Evolutionary conservation across 1,140 invertebrate genomes (phyloP).

Genomic region (Brachionus koreanus): DNA sequence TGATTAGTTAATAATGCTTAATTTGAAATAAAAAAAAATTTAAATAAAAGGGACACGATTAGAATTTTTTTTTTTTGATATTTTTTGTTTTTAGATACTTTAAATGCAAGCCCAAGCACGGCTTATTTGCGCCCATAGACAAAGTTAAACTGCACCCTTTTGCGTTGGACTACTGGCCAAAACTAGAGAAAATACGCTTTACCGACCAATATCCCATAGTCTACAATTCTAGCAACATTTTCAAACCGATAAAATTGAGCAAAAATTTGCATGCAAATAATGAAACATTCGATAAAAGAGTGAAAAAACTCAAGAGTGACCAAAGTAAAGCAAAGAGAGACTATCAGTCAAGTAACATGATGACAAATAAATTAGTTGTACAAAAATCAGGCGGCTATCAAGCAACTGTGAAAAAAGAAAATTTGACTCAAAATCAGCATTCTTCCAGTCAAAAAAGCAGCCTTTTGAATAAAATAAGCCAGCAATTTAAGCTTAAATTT

Average conservation of each 20-base stretch:
- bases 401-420: background rate
- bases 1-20: slow-evolving; percentile 29
- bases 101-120: slow-evolving; percentile 51
- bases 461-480: background rate
- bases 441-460: background rate
- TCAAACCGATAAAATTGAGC: background rate
- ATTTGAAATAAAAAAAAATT: background rate
- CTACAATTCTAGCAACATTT: background rate
- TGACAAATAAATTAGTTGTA: background rate
- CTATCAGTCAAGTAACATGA: background rate
- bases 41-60: background rate
- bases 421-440: background rate
- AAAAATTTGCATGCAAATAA: background rate
- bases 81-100: slow-evolving; percentile 50
- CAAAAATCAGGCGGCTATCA: background rate
- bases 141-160: slow-evolving; percentile 48
- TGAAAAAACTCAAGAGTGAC: background rate
- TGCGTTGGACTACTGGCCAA: background rate
- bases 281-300: background rate
- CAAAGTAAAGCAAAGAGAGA: background rate
- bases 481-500: slow-evolving; percentile 26
- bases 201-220: background rate
- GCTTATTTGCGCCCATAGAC: slow-evolving; percentile 56
- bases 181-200: background rate
- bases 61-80: background rate